These are phyloP conservation scores for Eueides isabella DNA, from an alignment of 1,140 invertebrate genomes.

Conservation along the genomic window DNA sequence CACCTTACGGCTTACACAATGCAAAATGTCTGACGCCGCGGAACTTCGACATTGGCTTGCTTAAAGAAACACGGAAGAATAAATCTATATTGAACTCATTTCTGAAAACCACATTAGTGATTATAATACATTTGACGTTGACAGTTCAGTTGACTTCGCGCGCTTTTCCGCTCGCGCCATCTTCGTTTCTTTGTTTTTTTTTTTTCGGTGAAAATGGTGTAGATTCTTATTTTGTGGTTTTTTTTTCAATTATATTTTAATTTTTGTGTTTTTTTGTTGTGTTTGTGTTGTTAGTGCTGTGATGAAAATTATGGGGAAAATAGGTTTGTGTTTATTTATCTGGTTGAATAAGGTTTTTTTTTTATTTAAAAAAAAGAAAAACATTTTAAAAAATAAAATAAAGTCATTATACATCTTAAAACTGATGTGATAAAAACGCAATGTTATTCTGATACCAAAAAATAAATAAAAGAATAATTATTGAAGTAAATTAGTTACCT, in stretches of 20 bases:
- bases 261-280: constrained; percentile 13
- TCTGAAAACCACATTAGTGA: constrained; percentile 44
- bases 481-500: too few relatives aligned
- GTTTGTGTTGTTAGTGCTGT: constrained; percentile 2
- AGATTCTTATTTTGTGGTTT: constrained; percentile 14
- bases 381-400: too few relatives aligned
- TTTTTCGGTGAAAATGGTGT: constrained; percentile 35
- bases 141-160: constrained; percentile 48
- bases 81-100: constrained; percentile 29
- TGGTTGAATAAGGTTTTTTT: too few relatives aligned
- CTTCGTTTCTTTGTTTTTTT: constrained; percentile 37
- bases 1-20: constrained; percentile 27
- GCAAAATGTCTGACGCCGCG: constrained; percentile 46
- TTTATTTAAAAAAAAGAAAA: too few relatives aligned
- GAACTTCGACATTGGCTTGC: constrained; percentile 61
- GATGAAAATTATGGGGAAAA: constrained; percentile 43
- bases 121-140: constrained; percentile 42
- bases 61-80: constrained; percentile 56
- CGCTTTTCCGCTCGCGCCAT: constrained; percentile 46
- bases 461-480: too few relatives aligned
- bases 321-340: constrained; percentile 40
- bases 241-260: constrained; percentile 11
- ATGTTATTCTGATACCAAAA: too few relatives aligned
- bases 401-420: too few relatives aligned
- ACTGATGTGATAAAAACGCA: too few relatives aligned